Evolutionary conservation across 53 echinoderm and acorn worm genomes (phyloP).

Genomic region (Zoroaster sp.): DNA sequence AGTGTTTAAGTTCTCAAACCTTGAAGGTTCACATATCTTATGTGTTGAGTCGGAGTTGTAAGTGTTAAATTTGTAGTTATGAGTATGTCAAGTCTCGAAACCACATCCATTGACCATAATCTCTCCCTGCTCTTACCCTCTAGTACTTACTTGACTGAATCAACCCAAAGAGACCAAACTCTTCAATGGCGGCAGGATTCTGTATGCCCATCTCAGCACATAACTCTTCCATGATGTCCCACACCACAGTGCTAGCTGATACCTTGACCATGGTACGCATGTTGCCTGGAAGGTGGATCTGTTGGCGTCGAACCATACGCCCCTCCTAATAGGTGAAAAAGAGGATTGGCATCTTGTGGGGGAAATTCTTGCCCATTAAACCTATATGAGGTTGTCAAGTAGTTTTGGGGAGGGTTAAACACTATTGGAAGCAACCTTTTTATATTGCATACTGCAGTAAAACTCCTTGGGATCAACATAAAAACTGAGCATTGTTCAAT

Average conservation of each 20-base stretch:
- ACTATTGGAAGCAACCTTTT: too few relatives aligned
- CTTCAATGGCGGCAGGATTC: slow-evolving; percentile 53
- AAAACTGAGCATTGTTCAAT: too few relatives aligned
- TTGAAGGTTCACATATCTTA: neutral
- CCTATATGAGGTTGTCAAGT: too few relatives aligned
- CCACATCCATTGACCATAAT: neutral
- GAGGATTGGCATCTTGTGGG: neutral
- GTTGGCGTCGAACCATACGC: slow-evolving; percentile 67
- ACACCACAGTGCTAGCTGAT: slow-evolving; percentile 61
- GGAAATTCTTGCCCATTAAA: neutral
- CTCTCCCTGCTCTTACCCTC: neutral
- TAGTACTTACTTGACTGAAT: too few relatives aligned
- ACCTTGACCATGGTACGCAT: slow-evolving; percentile 70
- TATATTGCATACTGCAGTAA: too few relatives aligned
- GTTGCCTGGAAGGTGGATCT: slow-evolving; percentile 76
- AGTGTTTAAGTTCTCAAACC: neutral
- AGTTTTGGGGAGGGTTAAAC: too few relatives aligned
- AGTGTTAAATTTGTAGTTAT: neutral
- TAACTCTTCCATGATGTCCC: slow-evolving; percentile 63
- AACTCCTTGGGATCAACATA: too few relatives aligned
- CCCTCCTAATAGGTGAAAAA: slow-evolving; percentile 58
- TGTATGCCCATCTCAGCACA: slow-evolving; percentile 76
- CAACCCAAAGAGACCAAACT: slow-evolving; percentile 84
- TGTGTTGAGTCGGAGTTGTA: neutral
- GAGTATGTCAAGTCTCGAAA: neutral